Evolutionary conservation across 2,888 invertebrate species (phyloP).

Genomic region (Polietes domitor): DNA sequence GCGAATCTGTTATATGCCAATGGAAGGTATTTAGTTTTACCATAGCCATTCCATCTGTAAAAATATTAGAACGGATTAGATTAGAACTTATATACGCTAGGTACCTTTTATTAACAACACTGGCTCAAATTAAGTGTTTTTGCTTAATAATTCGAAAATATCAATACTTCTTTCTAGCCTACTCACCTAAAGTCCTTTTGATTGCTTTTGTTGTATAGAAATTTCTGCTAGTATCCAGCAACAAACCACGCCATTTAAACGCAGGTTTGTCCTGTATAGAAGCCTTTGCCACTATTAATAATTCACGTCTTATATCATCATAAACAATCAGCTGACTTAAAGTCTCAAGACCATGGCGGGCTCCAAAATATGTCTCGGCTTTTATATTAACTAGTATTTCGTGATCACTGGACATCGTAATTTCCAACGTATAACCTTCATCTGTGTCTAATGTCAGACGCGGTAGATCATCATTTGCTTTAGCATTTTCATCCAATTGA

Average conservation of each 20-base stretch:
- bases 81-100: too few relatives aligned
- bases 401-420: constrained; percentile 73
- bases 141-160: too few relatives aligned
- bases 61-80: too few relatives aligned
- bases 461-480: constrained; percentile 65
- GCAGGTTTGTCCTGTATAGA: constrained; percentile 89
- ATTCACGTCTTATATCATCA: constrained; percentile 79
- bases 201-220: constrained; percentile 88
- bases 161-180: not conserved
- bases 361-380: constrained; percentile 84
- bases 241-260: constrained; percentile 93
- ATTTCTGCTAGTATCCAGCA: constrained; percentile 95
- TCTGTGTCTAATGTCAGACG: constrained; percentile 82
- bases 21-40: constrained; percentile 96
- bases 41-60: constrained; percentile 91
- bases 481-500: constrained; percentile 72
- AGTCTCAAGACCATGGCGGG: constrained; percentile 85
- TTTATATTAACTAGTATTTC: constrained; percentile 81
- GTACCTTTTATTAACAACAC: too few relatives aligned
- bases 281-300: constrained; percentile 85
- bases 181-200: constrained; percentile 86
- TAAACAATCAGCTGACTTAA: constrained; percentile 79
- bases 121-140: not conserved
- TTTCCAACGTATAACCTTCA: constrained; percentile 81
- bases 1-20: constrained; percentile 96